Evolutionary conservation across 2,888 invertebrate species (phyloP), one percentile per base, ranked within the genome.

Genomic region (Cinara cedri): DNA sequence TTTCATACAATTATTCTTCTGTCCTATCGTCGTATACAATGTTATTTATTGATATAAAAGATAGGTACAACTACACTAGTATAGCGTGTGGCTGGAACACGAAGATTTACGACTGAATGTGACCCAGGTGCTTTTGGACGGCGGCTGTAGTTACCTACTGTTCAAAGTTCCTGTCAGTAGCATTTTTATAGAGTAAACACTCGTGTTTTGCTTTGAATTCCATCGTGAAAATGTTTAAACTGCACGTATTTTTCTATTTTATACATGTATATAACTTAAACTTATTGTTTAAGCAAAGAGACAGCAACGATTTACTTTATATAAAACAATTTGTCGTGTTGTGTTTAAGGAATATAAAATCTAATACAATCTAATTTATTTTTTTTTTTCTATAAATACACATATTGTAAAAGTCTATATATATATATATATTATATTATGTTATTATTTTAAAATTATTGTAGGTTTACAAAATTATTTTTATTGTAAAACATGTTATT

Each of bases 1-100:
- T 57, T 66, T 51, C 55, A 26, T 57, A 68, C 34, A 34, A 34
- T 26, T 26, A 42, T 24, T n/a, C 42, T n/a, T 55, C 16, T 34
- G 19, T 14, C 44, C 34, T 1, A 21, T 13, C 11, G 13, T 19
- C 46, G 57, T 49, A n/a, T n/a, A 19, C 49, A 51, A 21, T 51
- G 68, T 78, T 70, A 78, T 78, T 78, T 78, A 78, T 78, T 70
- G 60, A 34, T 78, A 60, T 70, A 78, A 60, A 78, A 60, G 60
- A 78, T 78, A 3, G 34, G 34, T 34, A 34, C 6, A 6, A 34
- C 34, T 34, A 68, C 49, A 78, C 16, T 21, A 51, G 78, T 70
- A 6, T 34, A 4, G 34, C 34, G 6, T 34, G 78, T 49, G 68
- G 70, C 68, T 14, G 49, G 60, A 78, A 78, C 68, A n/a, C 51